Conservation (phyloP, 35 echinoderm and acorn worm species). For the Holothuria glaberrima region DNA sequence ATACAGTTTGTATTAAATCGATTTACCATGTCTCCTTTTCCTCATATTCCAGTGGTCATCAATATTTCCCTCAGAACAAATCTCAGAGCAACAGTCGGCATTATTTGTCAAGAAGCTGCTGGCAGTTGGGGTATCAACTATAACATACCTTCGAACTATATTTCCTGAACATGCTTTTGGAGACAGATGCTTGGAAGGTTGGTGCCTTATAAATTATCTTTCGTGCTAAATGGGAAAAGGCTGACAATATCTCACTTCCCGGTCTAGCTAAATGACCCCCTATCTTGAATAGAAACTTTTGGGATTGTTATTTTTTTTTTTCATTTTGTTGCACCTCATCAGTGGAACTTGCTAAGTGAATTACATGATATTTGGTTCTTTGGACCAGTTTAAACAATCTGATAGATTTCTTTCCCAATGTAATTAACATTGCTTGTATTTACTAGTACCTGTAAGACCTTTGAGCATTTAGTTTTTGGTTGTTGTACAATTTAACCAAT, state of each 20-base stretch:
- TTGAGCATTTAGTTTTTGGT: too few relatives aligned
- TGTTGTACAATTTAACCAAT: too few relatives aligned
- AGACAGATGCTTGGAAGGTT: slow-evolving; percentile 94
- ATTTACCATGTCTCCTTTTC: neutral
- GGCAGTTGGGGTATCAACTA: slow-evolving; percentile 92
- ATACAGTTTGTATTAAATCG: too few relatives aligned
- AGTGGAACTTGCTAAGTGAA: too few relatives aligned
- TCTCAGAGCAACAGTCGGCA: slow-evolving; percentile 86
- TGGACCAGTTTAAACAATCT: too few relatives aligned
- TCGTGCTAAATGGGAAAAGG: neutral
- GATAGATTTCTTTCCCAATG: too few relatives aligned
- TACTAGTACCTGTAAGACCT: too few relatives aligned
- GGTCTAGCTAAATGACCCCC: too few relatives aligned
- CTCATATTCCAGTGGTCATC: slow-evolving; percentile 82
- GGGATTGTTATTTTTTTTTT: too few relatives aligned
- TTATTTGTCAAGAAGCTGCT: slow-evolving; percentile 96
- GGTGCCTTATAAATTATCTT: neutral
- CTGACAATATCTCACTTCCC: too few relatives aligned
- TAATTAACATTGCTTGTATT: too few relatives aligned
- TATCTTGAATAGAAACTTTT: neutral
- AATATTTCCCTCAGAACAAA: slow-evolving; percentile 92
- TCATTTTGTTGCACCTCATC: neutral
- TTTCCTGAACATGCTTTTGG: slow-evolving; percentile 99
- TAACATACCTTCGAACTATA: slow-evolving; percentile 94
- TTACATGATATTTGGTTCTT: too few relatives aligned